A percentile compares a stretch with the other conserved stretches of the same genome.
These are phyloP conservation scores for Apis florea DNA, from an alignment of 1,140 invertebrate genomes.

Conservation along the genomic window DNA sequence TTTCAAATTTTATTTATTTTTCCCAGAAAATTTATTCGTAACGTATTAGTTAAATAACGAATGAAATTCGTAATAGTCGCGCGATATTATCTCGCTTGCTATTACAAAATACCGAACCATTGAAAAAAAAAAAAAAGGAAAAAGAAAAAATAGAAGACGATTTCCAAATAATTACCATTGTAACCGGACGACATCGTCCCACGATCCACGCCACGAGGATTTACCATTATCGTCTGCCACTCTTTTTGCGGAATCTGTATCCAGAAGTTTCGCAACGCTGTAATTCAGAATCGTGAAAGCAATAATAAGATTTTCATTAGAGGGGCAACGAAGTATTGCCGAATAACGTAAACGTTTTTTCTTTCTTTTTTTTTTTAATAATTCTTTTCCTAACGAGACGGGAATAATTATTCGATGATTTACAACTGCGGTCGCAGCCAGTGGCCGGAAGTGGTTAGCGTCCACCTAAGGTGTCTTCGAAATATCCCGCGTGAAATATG, in stretches of 20 bases:
- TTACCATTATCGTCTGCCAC: not conserved
- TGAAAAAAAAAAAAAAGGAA: not conserved
- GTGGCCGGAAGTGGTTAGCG: not conserved
- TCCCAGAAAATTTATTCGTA: no score
- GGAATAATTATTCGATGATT: not conserved
- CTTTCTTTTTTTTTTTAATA: no score
- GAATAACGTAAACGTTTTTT: not conserved
- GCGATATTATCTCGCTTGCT: not conserved
- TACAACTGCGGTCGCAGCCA: not conserved
- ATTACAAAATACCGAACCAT: not conserved
- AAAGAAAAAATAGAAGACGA: not conserved
- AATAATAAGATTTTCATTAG: not conserved
- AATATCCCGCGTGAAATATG: no score
- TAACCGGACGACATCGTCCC: not conserved
- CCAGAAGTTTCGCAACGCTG: not conserved
- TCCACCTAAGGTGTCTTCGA: not conserved
- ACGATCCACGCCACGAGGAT: not conserved
- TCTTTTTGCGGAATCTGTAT: not conserved
- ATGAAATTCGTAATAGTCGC: not conserved
- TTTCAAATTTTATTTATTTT: no score
- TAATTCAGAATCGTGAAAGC: slow-evolving; percentile 17
- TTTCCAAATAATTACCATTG: slow-evolving; percentile 8
- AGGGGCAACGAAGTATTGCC: not conserved
- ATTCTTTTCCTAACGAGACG: not conserved
- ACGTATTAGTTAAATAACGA: not conserved